These are phyloP conservation scores for Meriones psammophilus DNA, from an alignment of 2,797 vertebrate species.

Conservation along the genomic window DNA sequence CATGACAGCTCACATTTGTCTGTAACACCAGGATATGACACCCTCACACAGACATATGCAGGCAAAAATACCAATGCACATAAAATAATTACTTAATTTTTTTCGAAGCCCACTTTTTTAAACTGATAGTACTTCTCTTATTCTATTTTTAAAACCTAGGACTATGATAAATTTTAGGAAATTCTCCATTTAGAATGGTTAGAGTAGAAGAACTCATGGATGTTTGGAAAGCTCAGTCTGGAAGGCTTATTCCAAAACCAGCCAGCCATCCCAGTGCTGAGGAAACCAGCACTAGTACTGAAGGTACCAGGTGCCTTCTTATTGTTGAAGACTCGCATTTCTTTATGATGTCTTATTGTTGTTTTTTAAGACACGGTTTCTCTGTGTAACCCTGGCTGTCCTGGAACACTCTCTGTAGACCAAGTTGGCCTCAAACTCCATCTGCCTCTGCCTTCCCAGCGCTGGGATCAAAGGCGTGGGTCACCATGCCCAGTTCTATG, in stretches of 20 bases:
- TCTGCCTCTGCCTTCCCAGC: neutral
- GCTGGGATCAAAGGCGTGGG: neutral
- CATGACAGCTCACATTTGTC: no score
- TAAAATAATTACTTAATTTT: neutral
- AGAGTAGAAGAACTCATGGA: neutral
- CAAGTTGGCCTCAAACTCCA: neutral
- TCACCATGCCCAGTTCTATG: neutral
- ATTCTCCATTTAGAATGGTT: neutral
- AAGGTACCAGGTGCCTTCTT: neutral
- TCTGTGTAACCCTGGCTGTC: neutral
- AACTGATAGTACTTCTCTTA: neutral
- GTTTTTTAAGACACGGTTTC: neutral
- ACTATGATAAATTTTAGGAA: neutral
- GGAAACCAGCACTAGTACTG: neutral
- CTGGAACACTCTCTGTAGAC: neutral
- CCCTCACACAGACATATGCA: no score
- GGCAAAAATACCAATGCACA: no score
- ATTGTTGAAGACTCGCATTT: neutral
- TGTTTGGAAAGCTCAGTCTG: neutral
- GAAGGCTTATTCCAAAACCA: neutral
- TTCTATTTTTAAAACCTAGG: neutral
- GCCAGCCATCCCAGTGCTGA: neutral
- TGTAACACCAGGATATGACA: no score
- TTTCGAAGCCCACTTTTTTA: neutral
- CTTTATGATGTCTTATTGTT: neutral